phyloP scores from a whole-genome alignment of 2,888 invertebrate species.

The Dione juno region DNA sequence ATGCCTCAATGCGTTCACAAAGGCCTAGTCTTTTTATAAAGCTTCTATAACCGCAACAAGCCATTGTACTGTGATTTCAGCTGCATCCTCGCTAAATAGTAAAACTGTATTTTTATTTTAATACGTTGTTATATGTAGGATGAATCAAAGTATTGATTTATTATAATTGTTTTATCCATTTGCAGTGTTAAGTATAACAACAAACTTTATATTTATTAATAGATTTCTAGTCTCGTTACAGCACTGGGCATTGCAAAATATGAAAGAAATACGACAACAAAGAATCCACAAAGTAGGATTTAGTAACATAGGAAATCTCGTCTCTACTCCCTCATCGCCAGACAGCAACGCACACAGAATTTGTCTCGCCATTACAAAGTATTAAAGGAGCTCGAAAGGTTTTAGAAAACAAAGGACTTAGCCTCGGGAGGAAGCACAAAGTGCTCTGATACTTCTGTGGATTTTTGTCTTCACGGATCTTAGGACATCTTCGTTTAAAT shows the following conservation, averaged over 20 bases:
- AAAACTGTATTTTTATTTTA: conserved; percentile 38
- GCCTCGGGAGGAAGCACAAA: conserved; percentile 70
- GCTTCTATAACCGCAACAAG: conserved; percentile 53
- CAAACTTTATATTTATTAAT: not conserved
- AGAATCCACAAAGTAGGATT: conserved; percentile 32
- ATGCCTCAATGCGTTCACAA: conserved; percentile 67
- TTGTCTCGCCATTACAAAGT: conserved; percentile 72
- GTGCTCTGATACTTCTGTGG: conserved; percentile 69
- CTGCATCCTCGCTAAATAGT: conserved; percentile 52
- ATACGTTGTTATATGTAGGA: no score
- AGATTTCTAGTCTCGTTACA: not conserved
- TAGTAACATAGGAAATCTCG: conserved; percentile 40
- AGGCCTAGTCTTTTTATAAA: conserved; percentile 69
- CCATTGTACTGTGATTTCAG: conserved; percentile 62
- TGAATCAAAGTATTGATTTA: no score
- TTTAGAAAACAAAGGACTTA: conserved; percentile 76
- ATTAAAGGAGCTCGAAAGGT: conserved; percentile 70
- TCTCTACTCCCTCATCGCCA: conserved; percentile 54
- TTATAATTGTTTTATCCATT: no score
- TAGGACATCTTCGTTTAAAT: conserved; percentile 70
- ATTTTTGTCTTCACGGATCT: conserved; percentile 65
- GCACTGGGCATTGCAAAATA: not conserved
- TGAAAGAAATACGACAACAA: conserved; percentile 17
- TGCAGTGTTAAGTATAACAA: not conserved
- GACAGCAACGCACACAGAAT: conserved; percentile 63